Conservation (phyloP, 2,113 vertebrate species). For the Oreochromis tanganicae region DNA sequence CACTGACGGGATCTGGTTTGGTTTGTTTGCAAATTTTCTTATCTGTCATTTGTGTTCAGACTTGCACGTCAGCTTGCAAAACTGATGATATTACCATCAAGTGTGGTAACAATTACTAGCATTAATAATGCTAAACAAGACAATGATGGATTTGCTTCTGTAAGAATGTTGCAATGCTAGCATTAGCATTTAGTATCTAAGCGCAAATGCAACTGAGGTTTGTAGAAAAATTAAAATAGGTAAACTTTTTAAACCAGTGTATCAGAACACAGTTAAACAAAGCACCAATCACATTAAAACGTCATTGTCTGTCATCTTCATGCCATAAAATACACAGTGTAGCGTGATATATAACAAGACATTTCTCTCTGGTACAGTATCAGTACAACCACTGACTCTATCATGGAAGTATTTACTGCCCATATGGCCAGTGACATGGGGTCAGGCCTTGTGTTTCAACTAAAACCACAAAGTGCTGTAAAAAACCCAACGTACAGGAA, state of each 20-base stretch:
- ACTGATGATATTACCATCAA: not conserved
- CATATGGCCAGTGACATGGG: slow-evolving; percentile 68
- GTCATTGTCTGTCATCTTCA: not conserved
- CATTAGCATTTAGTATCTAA: not conserved
- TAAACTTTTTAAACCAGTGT: not conserved
- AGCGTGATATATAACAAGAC: not conserved
- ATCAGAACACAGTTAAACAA: not conserved
- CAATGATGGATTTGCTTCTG: not conserved
- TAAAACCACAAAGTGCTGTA: slow-evolving; percentile 59
- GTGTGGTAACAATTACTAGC: not conserved
- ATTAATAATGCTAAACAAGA: not conserved
- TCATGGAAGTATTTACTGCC: slow-evolving; percentile 69
- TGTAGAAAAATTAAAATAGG: not conserved
- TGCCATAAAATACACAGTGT: not conserved
- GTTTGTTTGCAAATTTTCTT: not conserved
- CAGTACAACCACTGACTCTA: slow-evolving; percentile 50
- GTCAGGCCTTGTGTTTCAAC: slow-evolving; percentile 69
- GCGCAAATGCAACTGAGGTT: rapidly evolving
- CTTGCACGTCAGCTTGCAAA: not conserved
- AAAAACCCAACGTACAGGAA: slow-evolving; percentile 53
- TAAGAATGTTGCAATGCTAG: not conserved
- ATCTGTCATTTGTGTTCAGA: not conserved
- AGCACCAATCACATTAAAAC: not conserved
- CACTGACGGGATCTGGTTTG: not conserved
- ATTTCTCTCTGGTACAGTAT: slow-evolving; percentile 31